Evolutionary conservation across 1,140 invertebrate species (phyloP).

Genomic region (Scaptodrosophila lebanonensis): DNA sequence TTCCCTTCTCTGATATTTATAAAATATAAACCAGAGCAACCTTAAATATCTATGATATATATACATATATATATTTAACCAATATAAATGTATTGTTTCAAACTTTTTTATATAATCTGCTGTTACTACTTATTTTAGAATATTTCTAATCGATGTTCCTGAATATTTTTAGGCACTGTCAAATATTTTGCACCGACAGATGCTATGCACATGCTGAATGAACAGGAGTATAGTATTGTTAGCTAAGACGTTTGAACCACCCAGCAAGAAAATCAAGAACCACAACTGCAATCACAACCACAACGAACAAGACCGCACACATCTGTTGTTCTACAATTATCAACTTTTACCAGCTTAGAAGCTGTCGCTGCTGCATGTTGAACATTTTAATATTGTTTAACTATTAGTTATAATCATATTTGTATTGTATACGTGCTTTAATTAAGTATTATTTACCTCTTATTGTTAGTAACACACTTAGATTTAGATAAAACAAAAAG

Average conservation of each 20-base stretch:
- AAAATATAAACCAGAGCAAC: too few relatives aligned
- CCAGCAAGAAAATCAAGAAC: conserved; percentile 23
- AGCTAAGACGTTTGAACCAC: conserved; percentile 48
- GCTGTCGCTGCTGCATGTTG: conserved; percentile 58
- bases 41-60: too few relatives aligned
- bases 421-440: conserved; percentile 44
- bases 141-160: conserved; percentile 40
- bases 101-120: neutral
- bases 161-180: conserved; percentile 71
- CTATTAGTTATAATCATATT: conserved; percentile 30
- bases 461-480: too few relatives aligned
- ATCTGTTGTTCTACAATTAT: conserved; percentile 22
- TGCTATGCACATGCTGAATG: conserved; percentile 79
- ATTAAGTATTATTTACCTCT: conserved; percentile 33
- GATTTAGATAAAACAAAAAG: too few relatives aligned
- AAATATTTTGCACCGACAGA: conserved; percentile 81
- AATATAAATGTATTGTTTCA: neutral
- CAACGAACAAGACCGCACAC: conserved; percentile 12
- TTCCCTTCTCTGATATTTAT: too few relatives aligned
- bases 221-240: conserved; percentile 75
- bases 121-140: neutral
- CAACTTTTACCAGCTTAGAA: conserved; percentile 20
- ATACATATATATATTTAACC: too few relatives aligned
- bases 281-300: conserved; percentile 32
- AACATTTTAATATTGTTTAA: conserved; percentile 18